These are phyloP conservation scores for Pygoscelis antarcticus DNA, from an alignment of 2,113 vertebrate species.

Conservation along the genomic window DNA sequence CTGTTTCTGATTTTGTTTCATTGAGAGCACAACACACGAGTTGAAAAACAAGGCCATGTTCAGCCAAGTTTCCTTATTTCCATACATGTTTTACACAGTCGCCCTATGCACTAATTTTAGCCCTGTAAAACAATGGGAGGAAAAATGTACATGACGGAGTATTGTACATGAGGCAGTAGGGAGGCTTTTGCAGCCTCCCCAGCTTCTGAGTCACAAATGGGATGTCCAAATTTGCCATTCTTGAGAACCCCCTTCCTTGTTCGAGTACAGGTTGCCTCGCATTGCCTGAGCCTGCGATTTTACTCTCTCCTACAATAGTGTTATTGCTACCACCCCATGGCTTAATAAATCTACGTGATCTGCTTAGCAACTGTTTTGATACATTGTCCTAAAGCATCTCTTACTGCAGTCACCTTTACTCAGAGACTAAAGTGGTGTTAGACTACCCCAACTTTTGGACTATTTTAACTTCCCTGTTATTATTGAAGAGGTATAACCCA, in stretches of 20 bases:
- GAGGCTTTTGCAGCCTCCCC: not conserved
- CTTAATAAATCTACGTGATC: not conserved
- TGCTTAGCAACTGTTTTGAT: not conserved
- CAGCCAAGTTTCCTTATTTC: not conserved
- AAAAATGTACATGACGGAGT: not conserved
- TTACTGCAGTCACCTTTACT: not conserved
- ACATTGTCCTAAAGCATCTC: not conserved
- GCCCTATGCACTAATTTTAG: conserved; percentile 7
- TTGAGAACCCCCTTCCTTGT: not conserved
- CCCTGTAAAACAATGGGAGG: conserved; percentile 26
- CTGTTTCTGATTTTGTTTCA: not conserved
- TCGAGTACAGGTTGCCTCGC: not conserved
- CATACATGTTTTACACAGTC: not conserved
- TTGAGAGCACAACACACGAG: not conserved
- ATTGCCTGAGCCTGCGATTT: not conserved
- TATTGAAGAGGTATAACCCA: not conserved
- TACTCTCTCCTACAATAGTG: not conserved
- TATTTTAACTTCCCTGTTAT: not conserved
- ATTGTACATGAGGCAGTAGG: not conserved
- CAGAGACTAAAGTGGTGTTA: not conserved
- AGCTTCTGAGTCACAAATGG: not conserved
- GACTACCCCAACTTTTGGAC: not conserved
- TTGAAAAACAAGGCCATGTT: not conserved
- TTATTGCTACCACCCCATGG: not conserved
- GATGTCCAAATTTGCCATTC: not conserved